Evolutionary conservation across 2,797 vertebrate species (phyloP).

Genomic region (Danionella dracula): DNA sequence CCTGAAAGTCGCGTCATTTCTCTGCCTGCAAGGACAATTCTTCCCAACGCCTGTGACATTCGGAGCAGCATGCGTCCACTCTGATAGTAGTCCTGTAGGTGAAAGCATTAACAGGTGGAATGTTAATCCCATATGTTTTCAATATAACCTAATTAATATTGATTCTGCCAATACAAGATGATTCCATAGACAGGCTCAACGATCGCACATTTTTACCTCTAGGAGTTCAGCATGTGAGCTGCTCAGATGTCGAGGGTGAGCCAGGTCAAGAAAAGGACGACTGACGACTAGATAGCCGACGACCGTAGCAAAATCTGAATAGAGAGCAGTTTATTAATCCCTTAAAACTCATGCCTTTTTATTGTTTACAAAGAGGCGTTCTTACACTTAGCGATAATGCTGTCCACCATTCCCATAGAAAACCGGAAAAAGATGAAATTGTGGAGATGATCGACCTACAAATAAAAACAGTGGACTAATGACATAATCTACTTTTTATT

Average conservation of each 20-base stretch:
- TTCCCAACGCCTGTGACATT: constrained; percentile 94
- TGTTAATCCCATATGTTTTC: too few species aligned
- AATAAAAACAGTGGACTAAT: constrained; percentile 9
- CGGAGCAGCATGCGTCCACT: constrained; percentile 95
- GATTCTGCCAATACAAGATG: too few species aligned
- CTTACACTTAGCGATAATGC: constrained; percentile 96
- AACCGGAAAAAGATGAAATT: constrained; percentile 98
- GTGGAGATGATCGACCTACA: constrained; percentile 91
- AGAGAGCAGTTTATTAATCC: background rate
- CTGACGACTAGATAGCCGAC: constrained; percentile 96
- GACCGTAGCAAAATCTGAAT: constrained; percentile 87
- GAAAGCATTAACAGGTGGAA: background rate
- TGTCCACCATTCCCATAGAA: constrained; percentile 96
- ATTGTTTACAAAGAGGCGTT: background rate
- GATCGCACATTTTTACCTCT: constrained; percentile 72
- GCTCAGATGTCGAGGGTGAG: constrained; percentile 79
- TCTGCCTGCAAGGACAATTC: constrained; percentile 92
- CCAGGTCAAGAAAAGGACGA: constrained; percentile 81
- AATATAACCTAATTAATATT: too few species aligned
- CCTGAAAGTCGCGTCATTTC: constrained; percentile 97
- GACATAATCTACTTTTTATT: too few species aligned
- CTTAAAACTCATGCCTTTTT: background rate
- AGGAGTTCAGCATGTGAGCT: constrained; percentile 87
- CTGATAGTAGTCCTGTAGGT: constrained; percentile 93
- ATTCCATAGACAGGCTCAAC: too few species aligned